A percentile compares a stretch with the other conserved stretches of the same genome.
These are phyloP conservation scores for Tetraneura akinire DNA, from an alignment of 1,140 invertebrate genomes.

Conservation along the genomic window DNA sequence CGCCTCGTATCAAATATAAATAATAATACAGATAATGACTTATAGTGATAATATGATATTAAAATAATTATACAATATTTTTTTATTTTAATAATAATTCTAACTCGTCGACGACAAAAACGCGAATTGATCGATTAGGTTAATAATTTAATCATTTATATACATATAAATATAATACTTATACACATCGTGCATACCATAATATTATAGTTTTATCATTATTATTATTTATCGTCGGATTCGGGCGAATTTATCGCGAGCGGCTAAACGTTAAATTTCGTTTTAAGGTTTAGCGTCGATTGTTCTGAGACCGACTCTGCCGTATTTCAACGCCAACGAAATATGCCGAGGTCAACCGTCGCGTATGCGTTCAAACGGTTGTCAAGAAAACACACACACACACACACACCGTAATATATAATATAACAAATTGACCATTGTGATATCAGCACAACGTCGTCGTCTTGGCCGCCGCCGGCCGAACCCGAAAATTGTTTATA, in stretches of 20 bases:
- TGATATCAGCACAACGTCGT: neutral
- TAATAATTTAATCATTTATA: too few relatives aligned
- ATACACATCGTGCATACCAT: too few relatives aligned
- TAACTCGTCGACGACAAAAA: too few relatives aligned
- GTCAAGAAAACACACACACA: neutral
- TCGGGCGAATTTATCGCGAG: neutral
- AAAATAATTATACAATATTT: too few relatives aligned
- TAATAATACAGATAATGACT: too few relatives aligned
- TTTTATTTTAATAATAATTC: too few relatives aligned
- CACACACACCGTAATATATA: neutral
- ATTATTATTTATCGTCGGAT: too few relatives aligned
- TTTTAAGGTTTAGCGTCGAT: slow-evolving; percentile 24
- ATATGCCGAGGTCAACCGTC: slow-evolving; percentile 27
- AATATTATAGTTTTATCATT: too few relatives aligned
- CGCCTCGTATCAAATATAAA: too few relatives aligned
- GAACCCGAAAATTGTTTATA: neutral
- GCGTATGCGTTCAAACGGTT: neutral
- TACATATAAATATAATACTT: too few relatives aligned
- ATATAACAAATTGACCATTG: slow-evolving; percentile 39
- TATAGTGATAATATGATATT: too few relatives aligned
- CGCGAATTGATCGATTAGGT: too few relatives aligned
- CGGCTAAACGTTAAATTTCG: slow-evolving; percentile 7
- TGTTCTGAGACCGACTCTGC: slow-evolving; percentile 17
- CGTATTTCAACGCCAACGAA: slow-evolving; percentile 33
- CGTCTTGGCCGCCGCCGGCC: neutral